Conservation (phyloP, 2,113 vertebrate species). For the Odocoileus virginianus region DNA sequence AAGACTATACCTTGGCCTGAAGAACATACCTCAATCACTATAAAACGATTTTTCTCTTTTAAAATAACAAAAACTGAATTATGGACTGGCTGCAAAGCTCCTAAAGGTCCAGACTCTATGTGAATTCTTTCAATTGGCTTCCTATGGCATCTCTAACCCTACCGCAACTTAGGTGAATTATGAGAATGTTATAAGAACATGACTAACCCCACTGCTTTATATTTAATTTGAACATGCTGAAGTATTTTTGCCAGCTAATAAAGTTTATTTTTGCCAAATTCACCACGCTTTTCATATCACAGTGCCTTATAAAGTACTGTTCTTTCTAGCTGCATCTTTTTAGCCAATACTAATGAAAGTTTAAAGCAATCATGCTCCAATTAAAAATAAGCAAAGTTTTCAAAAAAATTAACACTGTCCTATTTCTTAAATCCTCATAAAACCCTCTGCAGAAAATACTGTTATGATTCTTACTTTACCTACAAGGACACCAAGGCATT, state of each 20-base stretch:
- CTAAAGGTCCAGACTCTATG: neutral
- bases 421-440: slow-evolving; percentile 28
- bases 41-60: neutral
- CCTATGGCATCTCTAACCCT: neutral
- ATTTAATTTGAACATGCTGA: neutral
- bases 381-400: neutral
- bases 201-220: neutral
- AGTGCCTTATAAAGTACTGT: neutral
- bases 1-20: neutral
- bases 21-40: neutral
- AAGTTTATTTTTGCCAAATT: slow-evolving; percentile 34
- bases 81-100: neutral
- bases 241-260: slow-evolving; percentile 6
- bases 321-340: neutral
- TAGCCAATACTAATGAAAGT: neutral
- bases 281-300: neutral
- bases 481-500: neutral
- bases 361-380: neutral
- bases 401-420: neutral
- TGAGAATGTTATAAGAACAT: neutral
- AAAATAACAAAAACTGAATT: slow-evolving; percentile 14
- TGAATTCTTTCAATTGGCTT: neutral
- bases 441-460: neutral
- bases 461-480: neutral
- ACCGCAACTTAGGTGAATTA: neutral